Percentiles rank a stretch among this genome's conserved stretches.
Evolutionary conservation across 2,797 vertebrate species (phyloP).

Genomic region (Euthynnus affinis): DNA sequence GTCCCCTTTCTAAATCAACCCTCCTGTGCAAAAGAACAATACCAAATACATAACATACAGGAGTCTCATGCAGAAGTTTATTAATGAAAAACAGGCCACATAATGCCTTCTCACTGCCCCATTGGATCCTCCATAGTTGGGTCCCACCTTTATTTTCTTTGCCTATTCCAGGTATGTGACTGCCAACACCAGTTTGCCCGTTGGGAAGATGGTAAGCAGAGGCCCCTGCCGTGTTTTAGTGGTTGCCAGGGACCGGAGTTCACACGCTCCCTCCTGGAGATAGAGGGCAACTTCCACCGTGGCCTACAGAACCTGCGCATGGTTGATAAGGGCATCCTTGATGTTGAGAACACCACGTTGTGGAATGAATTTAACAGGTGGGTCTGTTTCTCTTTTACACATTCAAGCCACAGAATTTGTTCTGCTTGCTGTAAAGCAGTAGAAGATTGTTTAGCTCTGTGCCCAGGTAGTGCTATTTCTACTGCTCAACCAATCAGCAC

Average conservation of each 20-base stretch:
- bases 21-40: background rate
- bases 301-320: constrained; percentile 81
- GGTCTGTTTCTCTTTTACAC: background rate
- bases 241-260: constrained; percentile 86
- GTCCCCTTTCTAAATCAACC: background rate
- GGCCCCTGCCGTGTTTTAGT: constrained; percentile 86
- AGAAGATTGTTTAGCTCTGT: background rate
- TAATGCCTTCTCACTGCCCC: background rate
- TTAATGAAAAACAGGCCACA: background rate
- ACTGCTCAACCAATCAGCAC: no score
- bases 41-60: background rate
- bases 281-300: constrained; percentile 86
- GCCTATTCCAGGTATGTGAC: constrained; percentile 87
- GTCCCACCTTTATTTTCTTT: background rate
- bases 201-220: constrained; percentile 89
- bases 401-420: background rate
- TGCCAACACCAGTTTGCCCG: constrained; percentile 92
- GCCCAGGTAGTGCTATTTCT: no score
- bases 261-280: constrained; percentile 83
- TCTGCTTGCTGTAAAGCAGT: background rate
- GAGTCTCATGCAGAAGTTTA: background rate
- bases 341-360: constrained; percentile 88
- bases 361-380: constrained; percentile 88
- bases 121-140: background rate
- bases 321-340: constrained; percentile 83